These are phyloP conservation scores for Argopecten irradians DNA, from an alignment of 1,140 invertebrate species.

Conservation along the genomic window DNA sequence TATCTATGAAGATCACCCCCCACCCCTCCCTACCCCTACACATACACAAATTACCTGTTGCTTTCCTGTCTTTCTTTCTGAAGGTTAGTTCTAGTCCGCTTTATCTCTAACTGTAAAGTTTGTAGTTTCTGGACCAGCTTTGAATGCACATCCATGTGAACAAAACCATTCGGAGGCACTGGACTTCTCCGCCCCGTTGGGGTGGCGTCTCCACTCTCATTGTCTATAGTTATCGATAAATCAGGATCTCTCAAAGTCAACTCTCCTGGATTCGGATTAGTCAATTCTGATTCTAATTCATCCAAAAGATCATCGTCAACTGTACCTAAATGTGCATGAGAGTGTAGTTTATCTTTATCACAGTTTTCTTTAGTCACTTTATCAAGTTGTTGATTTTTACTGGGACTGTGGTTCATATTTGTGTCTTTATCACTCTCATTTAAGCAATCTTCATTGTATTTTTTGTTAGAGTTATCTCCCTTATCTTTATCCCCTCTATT, in stretches of 20 bases:
- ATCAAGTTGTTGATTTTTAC: not conserved
- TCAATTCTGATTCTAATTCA: conserved; percentile 59
- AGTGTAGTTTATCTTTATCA: conserved; percentile 11
- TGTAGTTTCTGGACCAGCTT: conserved; percentile 40
- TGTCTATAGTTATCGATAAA: conserved; percentile 18
- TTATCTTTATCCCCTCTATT: conserved; percentile 24
- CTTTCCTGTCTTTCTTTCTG: conserved; percentile 29
- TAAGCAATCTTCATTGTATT: conserved; percentile 31
- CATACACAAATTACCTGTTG: conserved; percentile 24
- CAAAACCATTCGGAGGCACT: not conserved
- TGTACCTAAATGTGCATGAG: not conserved
- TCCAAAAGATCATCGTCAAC: conserved; percentile 58
- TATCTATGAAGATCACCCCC: not conserved
- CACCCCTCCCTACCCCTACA: not conserved
- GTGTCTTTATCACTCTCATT: conserved; percentile 27
- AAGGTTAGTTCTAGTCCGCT: conserved; percentile 7
- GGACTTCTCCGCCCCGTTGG: not conserved
- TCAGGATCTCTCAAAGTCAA: conserved; percentile 16
- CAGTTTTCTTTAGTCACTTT: not conserved
- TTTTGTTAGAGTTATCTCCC: conserved; percentile 27
- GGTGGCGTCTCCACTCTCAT: conserved; percentile 19
- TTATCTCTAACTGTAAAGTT: conserved; percentile 41
- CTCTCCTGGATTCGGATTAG: conserved; percentile 30
- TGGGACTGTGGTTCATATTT: not conserved
- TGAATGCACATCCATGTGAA: conserved; percentile 20